phyloP scores from a whole-genome alignment of 2,888 invertebrate species.

The Mythimna vitellina region DNA sequence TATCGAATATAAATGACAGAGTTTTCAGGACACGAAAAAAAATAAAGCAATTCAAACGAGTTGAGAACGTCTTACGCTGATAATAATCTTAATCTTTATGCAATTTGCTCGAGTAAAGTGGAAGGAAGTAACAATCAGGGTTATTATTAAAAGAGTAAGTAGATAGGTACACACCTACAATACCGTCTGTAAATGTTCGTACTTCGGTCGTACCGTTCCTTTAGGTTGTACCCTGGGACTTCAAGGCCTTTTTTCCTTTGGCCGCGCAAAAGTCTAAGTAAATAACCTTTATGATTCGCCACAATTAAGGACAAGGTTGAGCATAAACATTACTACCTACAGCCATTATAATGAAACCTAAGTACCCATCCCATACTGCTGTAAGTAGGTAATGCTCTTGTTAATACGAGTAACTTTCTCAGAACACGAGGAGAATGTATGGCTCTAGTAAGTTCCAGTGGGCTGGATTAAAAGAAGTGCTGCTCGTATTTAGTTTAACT shows the following conservation, averaged over 20 bases:
- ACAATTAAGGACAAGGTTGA: conserved; percentile 48
- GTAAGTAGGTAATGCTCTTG: neutral
- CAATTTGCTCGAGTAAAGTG: neutral
- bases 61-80: neutral
- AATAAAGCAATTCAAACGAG: too few relatives aligned
- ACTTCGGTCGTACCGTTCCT: neutral
- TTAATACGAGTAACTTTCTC: conserved; percentile 17
- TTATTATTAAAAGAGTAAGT: neutral
- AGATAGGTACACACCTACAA: neutral
- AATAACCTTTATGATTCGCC: conserved; percentile 18
- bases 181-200: neutral
- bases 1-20: too few relatives aligned
- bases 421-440: conserved; percentile 13
- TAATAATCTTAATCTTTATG: neutral
- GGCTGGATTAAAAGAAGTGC: neutral
- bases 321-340: conserved; percentile 14
- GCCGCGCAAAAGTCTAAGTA: conserved; percentile 11
- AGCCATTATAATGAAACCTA: conserved; percentile 21
- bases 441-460: neutral
- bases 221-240: neutral
- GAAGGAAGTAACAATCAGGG: neutral
- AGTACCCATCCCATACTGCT: conserved; percentile 8
- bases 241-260: conserved; percentile 25
- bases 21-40: too few relatives aligned
- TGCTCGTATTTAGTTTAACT: neutral